Base-by-base conservation (phyloP, 2,888 invertebrate species). In the Synergus laeviventris region DNA sequence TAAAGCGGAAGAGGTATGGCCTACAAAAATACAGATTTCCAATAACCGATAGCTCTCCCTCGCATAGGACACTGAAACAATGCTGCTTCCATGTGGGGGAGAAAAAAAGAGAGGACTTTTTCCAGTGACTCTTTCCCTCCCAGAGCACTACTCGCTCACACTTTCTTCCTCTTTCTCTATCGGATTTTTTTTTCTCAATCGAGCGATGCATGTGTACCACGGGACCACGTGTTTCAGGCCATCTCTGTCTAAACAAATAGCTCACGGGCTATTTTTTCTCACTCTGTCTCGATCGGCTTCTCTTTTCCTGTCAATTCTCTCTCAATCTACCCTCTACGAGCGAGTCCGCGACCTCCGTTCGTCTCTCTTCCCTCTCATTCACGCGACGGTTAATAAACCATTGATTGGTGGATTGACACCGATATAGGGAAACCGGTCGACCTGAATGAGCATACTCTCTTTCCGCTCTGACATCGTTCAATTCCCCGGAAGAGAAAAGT, bases 11-110 rank as follows among this genome's bases (percentile, higher is more conserved):
- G 83, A 83, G 83, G 83, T 84, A 86, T 88, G 89, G 85, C 89
- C 89, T 88, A 89, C 85, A 89, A 89, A 89, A 89, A 89, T 88
- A 89, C 86, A 89, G 89, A 89, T 89, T 89, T 88, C 89, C 89
- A 89, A 89, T 89, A 89, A 89, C 89, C 89, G 88, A 89, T 89
- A 88, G 83, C 82, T 83, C 81, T 74, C 74, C 73, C 77, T 60
- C 60, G 62, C 59, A 74, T 75, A 60, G 80, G 73, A 66, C 42
- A 76, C 73, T 77, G 82, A 80, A 82, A 82, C 82, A 81, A 81
- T 81, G 64, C 70, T 60, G 70, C 56, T 18, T n/a, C 56, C 79
- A 78, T 16, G 74, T 21, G 64, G 64, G 74, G 61, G 38, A 73
- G 64, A 12, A 21, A 45, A 14, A 56, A 59, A 73, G 74, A 49